phyloP scores from a whole-genome alignment of 2,797 vertebrate genomes.

The Manis javanica region DNA sequence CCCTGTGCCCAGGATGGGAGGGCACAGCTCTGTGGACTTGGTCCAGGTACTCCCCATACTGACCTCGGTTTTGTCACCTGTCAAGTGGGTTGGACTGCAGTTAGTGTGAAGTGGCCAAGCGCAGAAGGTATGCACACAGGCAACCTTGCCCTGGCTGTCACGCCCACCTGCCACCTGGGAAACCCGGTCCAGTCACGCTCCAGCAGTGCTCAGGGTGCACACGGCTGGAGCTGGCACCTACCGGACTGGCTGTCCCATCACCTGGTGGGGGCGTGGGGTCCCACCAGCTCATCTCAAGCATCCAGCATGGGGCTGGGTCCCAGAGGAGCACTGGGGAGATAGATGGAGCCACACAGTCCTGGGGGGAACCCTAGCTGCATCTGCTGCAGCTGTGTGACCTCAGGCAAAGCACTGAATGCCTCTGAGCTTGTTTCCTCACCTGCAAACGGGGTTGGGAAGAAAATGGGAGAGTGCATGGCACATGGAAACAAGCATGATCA shows the following conservation, averaged over 20 bases:
- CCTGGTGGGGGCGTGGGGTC: too few relatives aligned
- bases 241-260: too few relatives aligned
- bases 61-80: constrained; percentile 20
- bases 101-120: not conserved
- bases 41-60: not conserved
- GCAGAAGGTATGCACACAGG: not conserved
- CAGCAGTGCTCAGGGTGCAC: too few relatives aligned
- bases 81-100: not conserved
- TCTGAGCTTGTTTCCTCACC: not conserved
- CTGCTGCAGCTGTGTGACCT: not conserved
- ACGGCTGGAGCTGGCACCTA: too few relatives aligned
- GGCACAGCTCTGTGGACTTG: not conserved
- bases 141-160: not conserved
- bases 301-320: not conserved
- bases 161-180: too few relatives aligned
- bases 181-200: too few relatives aligned
- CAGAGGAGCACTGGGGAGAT: not conserved
- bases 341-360: not conserved
- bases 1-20: not conserved
- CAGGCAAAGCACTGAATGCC: not conserved
- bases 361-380: not conserved
- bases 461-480: not conserved
- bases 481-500: not conserved
- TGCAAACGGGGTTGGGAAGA: not conserved
- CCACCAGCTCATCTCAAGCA: not conserved